These are phyloP conservation scores for Cremastobaeus sp. DNA, from an alignment of 2,888 invertebrate genomes.

Conservation along the genomic window DNA sequence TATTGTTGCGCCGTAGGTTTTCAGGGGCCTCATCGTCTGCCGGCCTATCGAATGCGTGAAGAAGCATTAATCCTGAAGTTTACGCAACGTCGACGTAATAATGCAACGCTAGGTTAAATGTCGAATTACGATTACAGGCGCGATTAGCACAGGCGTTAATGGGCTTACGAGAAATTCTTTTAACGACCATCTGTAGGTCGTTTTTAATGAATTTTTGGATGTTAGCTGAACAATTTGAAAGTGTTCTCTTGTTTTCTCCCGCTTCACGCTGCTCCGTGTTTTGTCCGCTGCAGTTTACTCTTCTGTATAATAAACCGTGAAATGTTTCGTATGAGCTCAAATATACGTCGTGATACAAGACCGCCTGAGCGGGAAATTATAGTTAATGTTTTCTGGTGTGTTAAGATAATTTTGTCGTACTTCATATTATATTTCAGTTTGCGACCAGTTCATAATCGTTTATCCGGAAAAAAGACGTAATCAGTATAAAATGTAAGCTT, in stretches of 20 bases:
- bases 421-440: too few species aligned
- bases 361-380: conserved; percentile 28
- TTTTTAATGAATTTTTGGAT: too few species aligned
- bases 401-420: conserved; percentile 29
- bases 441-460: too few species aligned
- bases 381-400: conserved; percentile 30
- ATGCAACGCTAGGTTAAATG: conserved; percentile 5
- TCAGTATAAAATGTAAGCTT: too few species aligned
- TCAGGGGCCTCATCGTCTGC: conserved; percentile 30
- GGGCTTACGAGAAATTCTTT: not conserved
- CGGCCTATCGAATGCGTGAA: conserved; percentile 16
- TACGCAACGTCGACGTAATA: conserved; percentile 33
- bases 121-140: conserved; percentile 5
- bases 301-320: conserved; percentile 11
- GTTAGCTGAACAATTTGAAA: too few species aligned
- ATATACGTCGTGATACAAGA: conserved; percentile 18
- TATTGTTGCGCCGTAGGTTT: conserved; percentile 40
- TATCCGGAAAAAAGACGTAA: too few species aligned
- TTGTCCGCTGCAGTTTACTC: not conserved
- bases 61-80: conserved; percentile 30
- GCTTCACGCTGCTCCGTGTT: too few species aligned
- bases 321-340: conserved; percentile 33
- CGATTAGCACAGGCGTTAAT: too few species aligned
- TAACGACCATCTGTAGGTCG: too few species aligned
- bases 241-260: too few species aligned